phyloP scores from a whole-genome alignment of 2,797 vertebrate species.

The Gymnodraco acuticeps region DNA sequence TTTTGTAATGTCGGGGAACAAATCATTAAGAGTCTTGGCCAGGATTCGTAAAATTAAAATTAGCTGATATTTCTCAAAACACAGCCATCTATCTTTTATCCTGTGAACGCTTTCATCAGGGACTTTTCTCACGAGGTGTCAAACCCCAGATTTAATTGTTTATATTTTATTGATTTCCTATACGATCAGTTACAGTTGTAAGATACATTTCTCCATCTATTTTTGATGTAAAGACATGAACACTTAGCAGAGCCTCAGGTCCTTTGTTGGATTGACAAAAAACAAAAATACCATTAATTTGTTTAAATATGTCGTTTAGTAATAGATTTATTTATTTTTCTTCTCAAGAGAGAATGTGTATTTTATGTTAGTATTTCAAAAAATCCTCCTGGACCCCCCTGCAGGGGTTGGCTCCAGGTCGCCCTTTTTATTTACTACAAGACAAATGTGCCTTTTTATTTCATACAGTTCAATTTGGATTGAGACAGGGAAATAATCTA shows the following conservation, averaged over 20 bases:
- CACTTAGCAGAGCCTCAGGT: background rate
- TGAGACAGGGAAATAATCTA: too few species aligned
- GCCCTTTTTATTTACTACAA: too few species aligned
- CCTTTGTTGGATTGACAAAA: constrained; percentile 7
- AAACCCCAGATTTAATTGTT: background rate
- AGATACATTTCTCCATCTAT: background rate
- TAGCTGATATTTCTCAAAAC: background rate
- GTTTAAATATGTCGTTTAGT: too few species aligned
- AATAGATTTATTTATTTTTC: too few species aligned
- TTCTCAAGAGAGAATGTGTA: too few species aligned
- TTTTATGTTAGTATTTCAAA: too few species aligned
- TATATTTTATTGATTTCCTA: constrained; percentile 8
- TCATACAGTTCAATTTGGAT: too few species aligned
- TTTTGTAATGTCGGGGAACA: background rate
- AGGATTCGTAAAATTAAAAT: background rate
- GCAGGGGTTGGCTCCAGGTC: too few species aligned
- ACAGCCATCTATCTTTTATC: background rate
- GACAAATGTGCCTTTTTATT: too few species aligned
- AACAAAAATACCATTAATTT: too few species aligned
- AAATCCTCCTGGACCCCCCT: too few species aligned
- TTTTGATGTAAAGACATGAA: background rate
- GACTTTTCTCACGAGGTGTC: constrained; percentile 3
- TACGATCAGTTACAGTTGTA: constrained; percentile 20
- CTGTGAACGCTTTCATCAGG: background rate
- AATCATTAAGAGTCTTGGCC: background rate